Evolutionary conservation across 2,113 vertebrate genomes (phyloP).

Genomic region (Phylloscopus whistleri): DNA sequence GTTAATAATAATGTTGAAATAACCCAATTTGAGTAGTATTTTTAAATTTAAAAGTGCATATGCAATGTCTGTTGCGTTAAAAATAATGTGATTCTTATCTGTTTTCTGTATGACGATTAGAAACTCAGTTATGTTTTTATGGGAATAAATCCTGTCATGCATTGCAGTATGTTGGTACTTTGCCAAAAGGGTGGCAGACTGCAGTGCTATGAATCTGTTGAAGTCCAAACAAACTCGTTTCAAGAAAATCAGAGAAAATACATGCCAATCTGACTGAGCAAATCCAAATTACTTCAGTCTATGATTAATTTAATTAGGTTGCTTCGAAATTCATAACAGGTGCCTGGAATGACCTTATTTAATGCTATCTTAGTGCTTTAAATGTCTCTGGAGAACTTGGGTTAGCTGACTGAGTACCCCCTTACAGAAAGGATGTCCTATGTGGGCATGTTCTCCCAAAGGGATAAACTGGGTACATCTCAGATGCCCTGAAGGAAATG

Average conservation of each 20-base stretch:
- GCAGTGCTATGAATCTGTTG: neutral
- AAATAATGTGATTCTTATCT: neutral
- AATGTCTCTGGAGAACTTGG: neutral
- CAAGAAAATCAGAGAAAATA: neutral
- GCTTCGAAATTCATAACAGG: neutral
- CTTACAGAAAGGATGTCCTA: neutral
- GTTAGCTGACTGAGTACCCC: neutral
- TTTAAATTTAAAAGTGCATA: neutral
- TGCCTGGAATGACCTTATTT: neutral
- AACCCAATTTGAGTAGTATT: neutral
- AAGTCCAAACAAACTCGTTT: neutral
- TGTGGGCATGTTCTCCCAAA: neutral
- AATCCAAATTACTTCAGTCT: neutral
- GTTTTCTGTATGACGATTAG: neutral
- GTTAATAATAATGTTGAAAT: neutral
- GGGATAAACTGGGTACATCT: neutral
- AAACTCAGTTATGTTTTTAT: neutral
- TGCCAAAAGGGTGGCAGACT: neutral
- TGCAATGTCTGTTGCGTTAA: neutral
- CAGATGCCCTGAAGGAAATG: neutral
- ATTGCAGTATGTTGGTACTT: neutral
- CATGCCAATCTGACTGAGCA: neutral
- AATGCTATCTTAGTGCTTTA: neutral
- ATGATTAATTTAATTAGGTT: neutral
- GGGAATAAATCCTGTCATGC: neutral